phyloP scores from a whole-genome alignment of 2,888 invertebrate genomes.

The Campopleginae sp. region DNA sequence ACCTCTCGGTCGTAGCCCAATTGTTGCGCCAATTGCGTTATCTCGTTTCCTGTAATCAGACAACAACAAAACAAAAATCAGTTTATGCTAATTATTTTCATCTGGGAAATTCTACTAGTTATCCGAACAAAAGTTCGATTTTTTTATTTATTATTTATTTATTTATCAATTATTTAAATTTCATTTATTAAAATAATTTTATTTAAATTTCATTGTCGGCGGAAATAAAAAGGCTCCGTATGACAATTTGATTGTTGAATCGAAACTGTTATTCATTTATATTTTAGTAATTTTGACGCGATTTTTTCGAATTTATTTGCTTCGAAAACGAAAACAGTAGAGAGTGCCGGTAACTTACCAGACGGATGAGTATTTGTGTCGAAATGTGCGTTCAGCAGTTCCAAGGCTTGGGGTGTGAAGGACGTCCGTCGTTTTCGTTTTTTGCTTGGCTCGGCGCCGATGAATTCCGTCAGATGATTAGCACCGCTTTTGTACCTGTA shows the following conservation, averaged over 20 bases:
- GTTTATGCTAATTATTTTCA: background rate
- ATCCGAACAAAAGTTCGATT: no score
- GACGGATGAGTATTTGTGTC: constrained; percentile 99
- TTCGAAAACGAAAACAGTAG: background rate
- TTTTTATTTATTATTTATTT: no score
- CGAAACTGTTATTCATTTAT: no score
- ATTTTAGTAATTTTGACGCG: no score
- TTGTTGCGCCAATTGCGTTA: constrained; percentile 97
- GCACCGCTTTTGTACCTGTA: constrained; percentile 96
- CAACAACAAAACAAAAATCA: constrained; percentile 18
- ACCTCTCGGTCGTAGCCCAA: constrained; percentile 99
- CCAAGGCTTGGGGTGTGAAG: constrained; percentile 98
- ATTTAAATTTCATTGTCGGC: no score
- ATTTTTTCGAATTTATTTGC: background rate
- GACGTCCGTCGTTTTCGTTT: constrained; percentile 98
- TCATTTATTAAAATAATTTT: no score
- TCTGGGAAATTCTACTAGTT: no score
- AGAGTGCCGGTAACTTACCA: constrained; percentile 87
- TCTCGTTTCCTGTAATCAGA: constrained; percentile 93
- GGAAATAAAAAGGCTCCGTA: no score
- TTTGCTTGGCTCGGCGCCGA: constrained; percentile 98
- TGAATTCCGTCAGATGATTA: constrained; percentile 97
- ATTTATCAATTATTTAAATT: no score
- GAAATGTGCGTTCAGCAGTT: constrained; percentile 97
- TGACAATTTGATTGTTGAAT: no score